These are phyloP conservation scores for Heliconius himera DNA, from an alignment of 1,140 invertebrate species.

Conservation along the genomic window DNA sequence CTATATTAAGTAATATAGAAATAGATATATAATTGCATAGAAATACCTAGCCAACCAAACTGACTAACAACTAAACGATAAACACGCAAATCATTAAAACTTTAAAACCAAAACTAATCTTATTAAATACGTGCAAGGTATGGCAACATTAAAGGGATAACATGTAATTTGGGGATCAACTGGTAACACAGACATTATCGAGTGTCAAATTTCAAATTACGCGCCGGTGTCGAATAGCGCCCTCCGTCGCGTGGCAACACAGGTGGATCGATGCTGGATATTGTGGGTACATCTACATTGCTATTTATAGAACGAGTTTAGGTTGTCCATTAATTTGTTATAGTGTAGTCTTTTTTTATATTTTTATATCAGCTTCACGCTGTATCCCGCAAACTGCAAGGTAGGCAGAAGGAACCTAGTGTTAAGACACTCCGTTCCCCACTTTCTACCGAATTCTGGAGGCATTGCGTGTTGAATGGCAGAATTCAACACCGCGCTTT, in stretches of 20 bases:
- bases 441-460: too few relatives aligned
- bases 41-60: background rate
- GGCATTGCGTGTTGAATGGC: too few relatives aligned
- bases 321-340: background rate
- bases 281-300: background rate
- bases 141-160: constrained; percentile 57
- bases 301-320: background rate
- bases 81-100: constrained; percentile 24
- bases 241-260: constrained; percentile 75
- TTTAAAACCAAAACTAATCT: constrained; percentile 28
- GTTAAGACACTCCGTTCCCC: too few relatives aligned
- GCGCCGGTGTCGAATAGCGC: constrained; percentile 75
- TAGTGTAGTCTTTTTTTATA: background rate
- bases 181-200: constrained; percentile 77
- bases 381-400: too few relatives aligned
- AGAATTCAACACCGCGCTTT: too few relatives aligned
- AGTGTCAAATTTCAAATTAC: constrained; percentile 79
- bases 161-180: constrained; percentile 64
- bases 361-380: too few relatives aligned
- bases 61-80: background rate
- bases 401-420: too few relatives aligned
- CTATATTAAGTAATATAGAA: too few relatives aligned
- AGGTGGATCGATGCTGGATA: constrained; percentile 68
- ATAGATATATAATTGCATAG: too few relatives aligned
- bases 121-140: constrained; percentile 37